Evolutionary conservation across 2,888 invertebrate species (phyloP), one percentile per base, ranked within the genome.

Genomic region (Parnassius smintheus): DNA sequence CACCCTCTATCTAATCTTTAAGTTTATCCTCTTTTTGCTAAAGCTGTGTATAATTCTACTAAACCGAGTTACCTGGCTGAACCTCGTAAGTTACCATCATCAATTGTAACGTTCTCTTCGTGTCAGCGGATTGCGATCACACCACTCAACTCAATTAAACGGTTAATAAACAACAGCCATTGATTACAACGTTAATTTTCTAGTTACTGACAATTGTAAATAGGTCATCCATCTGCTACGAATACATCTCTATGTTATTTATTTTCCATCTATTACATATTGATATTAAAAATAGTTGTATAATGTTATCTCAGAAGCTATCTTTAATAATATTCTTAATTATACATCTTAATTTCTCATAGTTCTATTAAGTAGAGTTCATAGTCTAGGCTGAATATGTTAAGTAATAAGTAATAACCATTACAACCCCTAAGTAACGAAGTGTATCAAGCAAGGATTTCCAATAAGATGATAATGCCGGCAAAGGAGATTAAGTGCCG

Each of bases 401-500:
- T 59, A 53, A 48, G 42, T 46, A 60, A 42, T 59, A 53, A 48
- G 42, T 46, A 60, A 42, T 12, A 35, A 18, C 18, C 45, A 50
- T 49, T 45, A 61, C 50, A 61, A 25, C 56, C 44, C 13, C n/a
- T 49, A 49, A 54, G 60, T 49, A 54, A 18, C 12, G 12, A 2
- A 48, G 41, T 41, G 18, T 41, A 46, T 12, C n/a, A 42, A 25
- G 49, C 9, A 56, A 54, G 50, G 49, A 13, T n/a, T 4, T 58
- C 54, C 46, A 63, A 59, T 61, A 59, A 61, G 61, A 50, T 65
- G 62, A 68, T 69, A 69, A 72, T 68, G 65, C 66, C 70, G 72
- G 18, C 56, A 63, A 63, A 84, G 73, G 75, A 74, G 78, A 82
- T 83, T 82, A 79, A 75, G 75, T 71, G 49, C 71, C 70, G 69